phyloP scores from a whole-genome alignment of 1,140 invertebrate genomes.

The Megalopta genalis region DNA sequence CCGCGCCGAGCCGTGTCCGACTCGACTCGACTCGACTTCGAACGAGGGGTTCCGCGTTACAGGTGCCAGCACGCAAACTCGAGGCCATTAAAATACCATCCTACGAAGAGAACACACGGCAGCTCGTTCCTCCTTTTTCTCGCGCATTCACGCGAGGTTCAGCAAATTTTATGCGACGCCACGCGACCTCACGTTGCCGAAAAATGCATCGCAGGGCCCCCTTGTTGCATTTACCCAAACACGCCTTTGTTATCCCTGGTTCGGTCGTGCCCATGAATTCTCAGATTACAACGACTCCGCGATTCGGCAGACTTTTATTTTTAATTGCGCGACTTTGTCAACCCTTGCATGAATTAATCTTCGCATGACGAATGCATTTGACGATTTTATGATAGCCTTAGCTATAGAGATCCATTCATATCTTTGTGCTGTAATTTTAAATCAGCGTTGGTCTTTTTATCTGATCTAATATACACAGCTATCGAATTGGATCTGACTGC shows the following conservation, averaged over 20 bases:
- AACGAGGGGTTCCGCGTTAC: constrained; percentile 36
- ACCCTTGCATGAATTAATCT: too few relatives aligned
- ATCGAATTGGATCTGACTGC: too few relatives aligned
- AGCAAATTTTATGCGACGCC: constrained; percentile 69
- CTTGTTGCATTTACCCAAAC: too few relatives aligned
- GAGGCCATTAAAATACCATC: constrained; percentile 36
- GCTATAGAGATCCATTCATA: too few relatives aligned
- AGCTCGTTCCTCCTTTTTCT: background rate
- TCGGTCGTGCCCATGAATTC: background rate
- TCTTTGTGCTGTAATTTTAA: too few relatives aligned
- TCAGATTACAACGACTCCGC: too few relatives aligned
- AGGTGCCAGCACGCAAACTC: constrained; percentile 43
- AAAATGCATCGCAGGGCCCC: constrained; percentile 13
- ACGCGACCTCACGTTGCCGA: constrained; percentile 54
- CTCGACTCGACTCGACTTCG: background rate
- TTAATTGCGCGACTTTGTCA: too few relatives aligned
- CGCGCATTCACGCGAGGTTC: background rate
- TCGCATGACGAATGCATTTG: too few relatives aligned
- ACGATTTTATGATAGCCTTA: too few relatives aligned
- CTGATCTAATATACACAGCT: too few relatives aligned
- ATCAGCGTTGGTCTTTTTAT: too few relatives aligned
- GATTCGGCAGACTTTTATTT: too few relatives aligned
- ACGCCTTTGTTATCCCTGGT: background rate
- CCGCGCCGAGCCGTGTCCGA: constrained; percentile 45
- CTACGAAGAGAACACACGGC: background rate